Evolutionary conservation across 2,113 vertebrate genomes (phyloP).

Genomic region (Carassius carassius): DNA sequence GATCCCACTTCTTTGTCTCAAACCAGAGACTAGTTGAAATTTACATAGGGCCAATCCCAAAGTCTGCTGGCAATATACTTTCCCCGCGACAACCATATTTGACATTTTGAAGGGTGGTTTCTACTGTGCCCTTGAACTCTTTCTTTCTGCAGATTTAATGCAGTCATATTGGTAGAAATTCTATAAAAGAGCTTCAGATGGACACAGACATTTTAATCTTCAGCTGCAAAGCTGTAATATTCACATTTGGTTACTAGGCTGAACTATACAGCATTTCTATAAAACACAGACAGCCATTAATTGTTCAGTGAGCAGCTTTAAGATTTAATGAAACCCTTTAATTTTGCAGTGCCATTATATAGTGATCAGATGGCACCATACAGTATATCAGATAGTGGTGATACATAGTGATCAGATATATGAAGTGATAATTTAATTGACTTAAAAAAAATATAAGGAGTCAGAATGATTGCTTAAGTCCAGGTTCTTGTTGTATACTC

Average conservation of each 20-base stretch:
- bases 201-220: constrained; percentile 74
- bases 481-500: background rate
- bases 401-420: background rate
- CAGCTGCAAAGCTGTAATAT: constrained; percentile 71
- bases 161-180: constrained; percentile 72
- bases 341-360: constrained; percentile 38
- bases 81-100: constrained; percentile 75
- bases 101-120: constrained; percentile 79
- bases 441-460: too few relatives aligned
- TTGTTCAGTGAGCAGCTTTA: constrained; percentile 70
- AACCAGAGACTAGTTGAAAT: constrained; percentile 71
- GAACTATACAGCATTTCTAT: constrained; percentile 75
- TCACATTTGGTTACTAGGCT: constrained; percentile 66
- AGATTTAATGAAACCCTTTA: constrained; percentile 66
- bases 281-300: constrained; percentile 70
- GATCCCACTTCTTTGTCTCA: constrained; percentile 66
- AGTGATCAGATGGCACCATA: constrained; percentile 1
- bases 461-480: background rate
- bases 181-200: constrained; percentile 76
- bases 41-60: constrained; percentile 72
- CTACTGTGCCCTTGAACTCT: constrained; percentile 76
- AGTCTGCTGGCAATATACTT: constrained; percentile 77
- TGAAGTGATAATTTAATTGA: too few relatives aligned
- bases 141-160: constrained; percentile 78
- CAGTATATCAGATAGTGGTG: too few relatives aligned